Conservation (phyloP, 2,113 vertebrate genomes). For the human region DNA sequence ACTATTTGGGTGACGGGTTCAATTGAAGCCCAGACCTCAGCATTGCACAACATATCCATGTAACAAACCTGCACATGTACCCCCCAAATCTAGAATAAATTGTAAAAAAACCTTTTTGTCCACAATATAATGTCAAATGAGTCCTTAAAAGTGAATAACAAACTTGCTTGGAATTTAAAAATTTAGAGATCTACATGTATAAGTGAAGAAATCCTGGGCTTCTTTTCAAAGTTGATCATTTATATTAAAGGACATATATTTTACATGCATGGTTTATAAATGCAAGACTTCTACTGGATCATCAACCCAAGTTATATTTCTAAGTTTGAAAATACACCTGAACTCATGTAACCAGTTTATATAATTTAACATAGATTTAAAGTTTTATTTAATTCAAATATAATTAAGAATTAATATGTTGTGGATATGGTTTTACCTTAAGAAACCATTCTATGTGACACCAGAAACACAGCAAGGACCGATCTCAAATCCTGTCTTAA, state of each 20-base stretch:
- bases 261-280: not conserved
- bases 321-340: not conserved
- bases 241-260: not conserved
- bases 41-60: too few species aligned
- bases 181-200: not conserved
- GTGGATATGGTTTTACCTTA: not conserved
- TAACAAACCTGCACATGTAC: too few species aligned
- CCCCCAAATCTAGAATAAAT: too few species aligned
- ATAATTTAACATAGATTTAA: not conserved
- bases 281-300: not conserved
- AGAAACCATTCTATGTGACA: not conserved
- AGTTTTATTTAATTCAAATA: not conserved
- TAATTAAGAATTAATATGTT: not conserved
- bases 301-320: not conserved
- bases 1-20: too few species aligned
- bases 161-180: not conserved
- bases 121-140: not conserved
- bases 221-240: not conserved
- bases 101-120: not conserved
- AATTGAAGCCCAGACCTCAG: too few species aligned
- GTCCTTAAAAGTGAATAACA: not conserved
- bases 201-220: not conserved
- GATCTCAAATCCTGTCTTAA: not conserved
- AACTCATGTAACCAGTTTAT: not conserved
- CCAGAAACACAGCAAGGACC: not conserved